Base-by-base conservation (phyloP, 2,113 vertebrate genomes). In the Oreotrochilus melanogaster region DNA sequence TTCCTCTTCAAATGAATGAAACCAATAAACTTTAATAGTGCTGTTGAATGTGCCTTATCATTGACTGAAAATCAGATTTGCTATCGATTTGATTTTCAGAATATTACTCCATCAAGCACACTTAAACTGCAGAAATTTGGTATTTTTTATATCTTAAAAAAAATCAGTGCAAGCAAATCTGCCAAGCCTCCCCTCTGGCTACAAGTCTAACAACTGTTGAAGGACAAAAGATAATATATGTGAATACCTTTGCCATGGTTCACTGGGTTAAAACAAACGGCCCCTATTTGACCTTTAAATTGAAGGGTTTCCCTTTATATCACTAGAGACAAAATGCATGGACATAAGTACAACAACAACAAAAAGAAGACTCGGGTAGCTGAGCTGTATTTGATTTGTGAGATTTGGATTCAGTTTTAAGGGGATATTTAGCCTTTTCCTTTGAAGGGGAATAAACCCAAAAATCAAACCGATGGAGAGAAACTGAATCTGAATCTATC, bases 181-280 rank as follows among this genome's bases (percentile, higher is more conserved):
- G 85, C 94, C 89, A 92, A 94, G 73, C 60, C 53, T 95, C 56
- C 95, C 94, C 92, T 95, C 97, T 96, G 96, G 97, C 96, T 97
- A 97, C 95, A 98, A 97, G 97, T 97, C 95, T 97, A 97, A 98
- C 97, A 98, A 97, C 96, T 97, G 97, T 97, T 97, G 97, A 97
- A 97, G 96, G 97, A 97, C 97, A 97, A 97, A 97, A 96, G 95
- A 96, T 97, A 97, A 97, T 97, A 96, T 97, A 98, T 97, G 96
- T 97, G 96, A 97, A 97, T 96, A 96, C 95, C 95, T 96, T 89
- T 93, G 96, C 92, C 80, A 92, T 93, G 97, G 97, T 97, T 97
- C 96, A 97, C 91, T 98, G 97, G 89, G 89, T 98, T 98, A 97
- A 97, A 97, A 97, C 94, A 97, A 97, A 97, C 88, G 56, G 96